Evolutionary conservation across 30 jellyfish, hydroid and myxozoan species (phyloP).

Genomic region (Mastigias papua): DNA sequence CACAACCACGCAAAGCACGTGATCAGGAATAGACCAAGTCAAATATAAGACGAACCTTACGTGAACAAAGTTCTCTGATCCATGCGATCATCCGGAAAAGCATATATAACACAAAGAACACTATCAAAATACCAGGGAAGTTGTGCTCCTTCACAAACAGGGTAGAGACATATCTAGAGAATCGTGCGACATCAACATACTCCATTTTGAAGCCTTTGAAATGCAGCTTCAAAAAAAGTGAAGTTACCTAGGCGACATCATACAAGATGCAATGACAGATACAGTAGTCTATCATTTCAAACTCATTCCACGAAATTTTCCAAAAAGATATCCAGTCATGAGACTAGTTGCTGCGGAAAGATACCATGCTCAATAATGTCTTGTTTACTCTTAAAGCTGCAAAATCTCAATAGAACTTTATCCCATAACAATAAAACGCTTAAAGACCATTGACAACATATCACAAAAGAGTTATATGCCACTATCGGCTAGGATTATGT

Average conservation of each 20-base stretch:
- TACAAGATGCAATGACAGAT: too few species aligned
- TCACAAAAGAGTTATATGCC: background rate
- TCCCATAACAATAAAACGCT: background rate
- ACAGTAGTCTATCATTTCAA: too few species aligned
- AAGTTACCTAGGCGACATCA: too few species aligned
- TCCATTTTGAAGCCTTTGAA: slow-evolving; percentile 59
- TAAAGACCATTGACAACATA: slow-evolving; percentile 1
- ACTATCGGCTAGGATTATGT: too few species aligned
- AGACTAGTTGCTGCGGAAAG: background rate
- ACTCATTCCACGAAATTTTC: background rate
- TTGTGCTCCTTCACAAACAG: background rate
- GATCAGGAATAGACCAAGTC: slow-evolving; percentile 19
- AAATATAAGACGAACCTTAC: slow-evolving; percentile 27
- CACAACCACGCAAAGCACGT: slow-evolving; percentile 71
- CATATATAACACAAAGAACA: background rate
- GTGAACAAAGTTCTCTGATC: slow-evolving; percentile 9
- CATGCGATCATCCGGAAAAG: slow-evolving; percentile 8
- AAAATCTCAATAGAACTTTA: too few species aligned
- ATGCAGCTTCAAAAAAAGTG: too few species aligned
- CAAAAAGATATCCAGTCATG: background rate
- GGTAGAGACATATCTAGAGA: background rate
- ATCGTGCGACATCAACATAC: slow-evolving; percentile 10
- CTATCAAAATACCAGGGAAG: slow-evolving; percentile 26
- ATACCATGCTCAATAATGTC: background rate
- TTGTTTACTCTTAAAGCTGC: background rate